Conservation (phyloP, 2,113 vertebrate genomes). For the Elephantulus edwardii region DNA sequence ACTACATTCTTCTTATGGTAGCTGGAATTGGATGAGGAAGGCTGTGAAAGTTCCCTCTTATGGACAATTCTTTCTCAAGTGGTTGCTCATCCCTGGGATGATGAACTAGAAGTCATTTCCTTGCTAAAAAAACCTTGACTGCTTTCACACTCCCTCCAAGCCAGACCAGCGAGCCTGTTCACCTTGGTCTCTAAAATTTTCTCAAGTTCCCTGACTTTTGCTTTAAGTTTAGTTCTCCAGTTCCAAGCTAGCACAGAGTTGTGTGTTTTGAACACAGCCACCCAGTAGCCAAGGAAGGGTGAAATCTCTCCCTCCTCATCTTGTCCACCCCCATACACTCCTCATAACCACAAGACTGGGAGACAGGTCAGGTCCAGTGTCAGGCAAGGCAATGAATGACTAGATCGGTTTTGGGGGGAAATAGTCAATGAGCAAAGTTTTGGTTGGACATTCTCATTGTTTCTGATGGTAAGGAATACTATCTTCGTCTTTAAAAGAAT, state of each 20-base stretch:
- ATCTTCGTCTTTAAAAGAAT: constrained; percentile 1
- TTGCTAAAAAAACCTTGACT: not conserved
- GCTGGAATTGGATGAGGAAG: not conserved
- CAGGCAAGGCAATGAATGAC: not conserved
- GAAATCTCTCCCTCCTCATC: not conserved
- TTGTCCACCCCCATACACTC: no score
- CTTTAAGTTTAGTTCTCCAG: not conserved
- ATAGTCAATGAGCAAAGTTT: not conserved
- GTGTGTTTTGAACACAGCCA: not conserved
- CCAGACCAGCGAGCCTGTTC: not conserved
- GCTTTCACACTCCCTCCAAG: not conserved
- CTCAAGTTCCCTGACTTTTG: not conserved
- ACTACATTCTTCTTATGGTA: not conserved
- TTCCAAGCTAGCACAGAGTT: not conserved
- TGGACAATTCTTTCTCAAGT: not conserved
- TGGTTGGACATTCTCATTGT: not conserved
- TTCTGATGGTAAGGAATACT: not conserved
- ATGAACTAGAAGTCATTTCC: not conserved
- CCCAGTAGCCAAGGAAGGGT: not conserved
- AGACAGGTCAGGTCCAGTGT: not conserved
- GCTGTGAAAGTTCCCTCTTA: not conserved
- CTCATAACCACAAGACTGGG: not conserved
- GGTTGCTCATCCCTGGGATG: not conserved
- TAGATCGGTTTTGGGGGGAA: not conserved
- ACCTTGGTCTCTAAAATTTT: not conserved